Conservation (phyloP, 2,888 invertebrate genomes). For the Diachrysia chrysitis region DNA sequence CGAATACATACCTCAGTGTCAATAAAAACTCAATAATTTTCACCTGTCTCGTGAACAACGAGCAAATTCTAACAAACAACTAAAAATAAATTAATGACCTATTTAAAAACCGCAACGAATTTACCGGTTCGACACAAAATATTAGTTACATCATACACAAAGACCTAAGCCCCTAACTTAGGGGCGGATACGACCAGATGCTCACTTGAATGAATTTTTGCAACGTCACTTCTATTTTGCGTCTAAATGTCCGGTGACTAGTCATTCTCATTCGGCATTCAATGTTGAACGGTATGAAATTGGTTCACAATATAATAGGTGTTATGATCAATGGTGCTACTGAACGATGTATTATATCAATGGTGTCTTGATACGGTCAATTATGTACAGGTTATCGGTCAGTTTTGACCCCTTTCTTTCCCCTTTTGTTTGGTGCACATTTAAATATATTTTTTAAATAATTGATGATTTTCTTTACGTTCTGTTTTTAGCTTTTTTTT, state of each 20-base stretch:
- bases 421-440: not conserved
- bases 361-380: constrained; percentile 25
- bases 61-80: constrained; percentile 1
- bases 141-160: constrained; percentile 35
- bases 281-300: constrained; percentile 54
- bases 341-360: not conserved
- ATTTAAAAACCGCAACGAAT: constrained; percentile 20
- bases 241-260: constrained; percentile 42
- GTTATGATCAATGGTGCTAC: constrained; percentile 34
- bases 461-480: not conserved
- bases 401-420: not conserved
- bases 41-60: not conserved
- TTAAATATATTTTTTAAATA: not conserved
- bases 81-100: constrained; percentile 20
- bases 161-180: constrained; percentile 34
- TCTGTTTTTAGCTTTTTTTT: no score
- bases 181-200: constrained; percentile 34
- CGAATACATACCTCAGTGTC: not conserved
- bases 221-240: constrained; percentile 51
- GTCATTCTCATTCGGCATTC: constrained; percentile 29
- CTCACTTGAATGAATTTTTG: constrained; percentile 42
- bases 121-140: constrained; percentile 27
- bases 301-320: constrained; percentile 40
- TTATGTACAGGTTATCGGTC: not conserved
- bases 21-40: not conserved